Percentiles rank a stretch among this genome's conserved stretches.
These are phyloP conservation scores for Pogonocherus hispidulus DNA, from an alignment of 2,888 invertebrate genomes.

Conservation along the genomic window DNA sequence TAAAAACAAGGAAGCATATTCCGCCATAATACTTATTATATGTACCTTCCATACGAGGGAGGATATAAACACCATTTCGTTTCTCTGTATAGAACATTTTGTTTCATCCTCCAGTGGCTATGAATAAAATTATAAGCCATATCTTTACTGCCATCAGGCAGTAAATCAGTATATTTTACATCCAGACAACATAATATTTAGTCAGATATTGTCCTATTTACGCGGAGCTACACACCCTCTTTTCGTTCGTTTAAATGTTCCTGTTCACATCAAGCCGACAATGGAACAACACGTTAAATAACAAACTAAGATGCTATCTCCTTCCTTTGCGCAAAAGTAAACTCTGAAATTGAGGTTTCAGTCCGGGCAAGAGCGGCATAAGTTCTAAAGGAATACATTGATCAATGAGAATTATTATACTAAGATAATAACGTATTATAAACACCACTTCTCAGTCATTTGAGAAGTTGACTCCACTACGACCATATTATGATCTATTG, in stretches of 20 bases:
- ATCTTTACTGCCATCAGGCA: neutral
- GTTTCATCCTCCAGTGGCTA: neutral
- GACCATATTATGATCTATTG: too few species aligned
- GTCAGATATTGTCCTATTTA: slow-evolving; percentile 1
- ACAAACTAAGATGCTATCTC: slow-evolving; percentile 3
- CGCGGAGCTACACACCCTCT: neutral
- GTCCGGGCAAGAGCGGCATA: too few species aligned
- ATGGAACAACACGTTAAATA: slow-evolving; percentile 5
- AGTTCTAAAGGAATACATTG: too few species aligned
- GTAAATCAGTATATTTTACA: slow-evolving; percentile 3
- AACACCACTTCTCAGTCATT: too few species aligned
- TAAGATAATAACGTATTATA: too few species aligned
- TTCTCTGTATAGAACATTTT: neutral
- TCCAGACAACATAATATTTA: slow-evolving; percentile 1
- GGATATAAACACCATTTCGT: neutral
- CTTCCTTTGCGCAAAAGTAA: neutral
- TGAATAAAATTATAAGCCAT: neutral
- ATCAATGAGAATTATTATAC: too few species aligned
- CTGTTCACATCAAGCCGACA: slow-evolving; percentile 7
- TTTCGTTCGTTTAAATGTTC: slow-evolving; percentile 1
- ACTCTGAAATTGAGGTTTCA: neutral
- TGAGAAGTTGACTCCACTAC: too few species aligned
- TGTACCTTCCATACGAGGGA: neutral
- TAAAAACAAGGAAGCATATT: too few species aligned
- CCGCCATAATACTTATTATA: too few species aligned